These are phyloP conservation scores for Epistrophe eligans DNA, from an alignment of 2,888 invertebrate genomes.

Conservation along the genomic window DNA sequence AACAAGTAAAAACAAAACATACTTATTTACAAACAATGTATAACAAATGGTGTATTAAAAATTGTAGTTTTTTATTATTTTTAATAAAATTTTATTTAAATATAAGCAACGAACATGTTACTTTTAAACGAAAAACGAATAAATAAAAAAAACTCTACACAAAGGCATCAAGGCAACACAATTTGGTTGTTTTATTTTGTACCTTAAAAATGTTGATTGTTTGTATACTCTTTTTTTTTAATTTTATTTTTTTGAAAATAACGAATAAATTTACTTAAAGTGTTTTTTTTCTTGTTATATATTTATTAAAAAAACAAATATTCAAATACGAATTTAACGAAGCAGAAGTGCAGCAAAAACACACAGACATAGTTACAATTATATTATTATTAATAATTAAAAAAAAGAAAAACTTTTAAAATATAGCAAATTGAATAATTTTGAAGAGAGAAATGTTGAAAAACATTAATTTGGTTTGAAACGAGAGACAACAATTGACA, in stretches of 20 bases:
- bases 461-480: constrained; percentile 1
- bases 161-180: constrained; percentile 52
- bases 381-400: too few relatives aligned
- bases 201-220: constrained; percentile 1
- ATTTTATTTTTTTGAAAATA: background rate
- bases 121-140: background rate
- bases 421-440: constrained; percentile 24
- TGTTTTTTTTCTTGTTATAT: background rate
- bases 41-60: constrained; percentile 12
- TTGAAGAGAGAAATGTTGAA: constrained; percentile 25
- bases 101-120: constrained; percentile 61
- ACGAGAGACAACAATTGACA: constrained; percentile 62
- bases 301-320: background rate
- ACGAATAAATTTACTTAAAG: constrained; percentile 5
- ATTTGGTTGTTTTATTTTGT: constrained; percentile 25
- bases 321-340: constrained; percentile 38
- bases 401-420: constrained; percentile 10
- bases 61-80: background rate
- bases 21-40: constrained; percentile 42
- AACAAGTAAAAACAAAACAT: constrained; percentile 8
- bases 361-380: constrained; percentile 63
- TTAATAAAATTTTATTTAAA: constrained; percentile 25
- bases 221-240: background rate
- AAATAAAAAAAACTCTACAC: constrained; percentile 21
- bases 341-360: constrained; percentile 65